Evolutionary conservation across 2,113 vertebrate species (phyloP).

Genomic region (Zosterops lateralis): DNA sequence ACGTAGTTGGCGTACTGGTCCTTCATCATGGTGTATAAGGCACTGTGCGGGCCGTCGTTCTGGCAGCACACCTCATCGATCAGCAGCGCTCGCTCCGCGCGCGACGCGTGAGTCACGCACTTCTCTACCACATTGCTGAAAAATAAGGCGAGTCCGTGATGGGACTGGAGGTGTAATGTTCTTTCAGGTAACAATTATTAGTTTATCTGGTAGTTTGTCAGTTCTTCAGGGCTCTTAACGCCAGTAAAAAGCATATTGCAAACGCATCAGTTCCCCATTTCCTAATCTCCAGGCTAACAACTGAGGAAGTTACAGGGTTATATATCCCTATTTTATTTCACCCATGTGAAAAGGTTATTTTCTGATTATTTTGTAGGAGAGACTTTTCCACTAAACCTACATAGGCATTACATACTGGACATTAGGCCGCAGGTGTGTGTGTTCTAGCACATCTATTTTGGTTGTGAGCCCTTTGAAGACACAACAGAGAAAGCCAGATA

Average conservation of each 20-base stretch:
- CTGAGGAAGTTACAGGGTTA: neutral
- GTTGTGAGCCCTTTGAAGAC: neutral
- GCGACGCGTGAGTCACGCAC: constrained; percentile 95
- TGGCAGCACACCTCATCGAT: constrained; percentile 98
- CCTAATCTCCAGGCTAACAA: neutral
- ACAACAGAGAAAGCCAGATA: neutral
- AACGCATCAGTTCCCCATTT: fast-evolving
- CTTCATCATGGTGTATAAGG: constrained; percentile 99
- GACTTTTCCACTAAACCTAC: neutral
- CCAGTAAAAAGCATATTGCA: fast-evolving
- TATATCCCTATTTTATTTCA: neutral
- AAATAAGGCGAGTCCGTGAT: neutral
- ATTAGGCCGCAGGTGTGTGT: neutral
- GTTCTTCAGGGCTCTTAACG: neutral
- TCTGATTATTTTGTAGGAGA: neutral
- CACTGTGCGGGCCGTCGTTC: constrained; percentile 97
- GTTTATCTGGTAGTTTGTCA: neutral
- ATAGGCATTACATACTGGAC: neutral
- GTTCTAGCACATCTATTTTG: neutral
- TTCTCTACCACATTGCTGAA: constrained; percentile 96
- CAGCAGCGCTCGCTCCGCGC: constrained; percentile 92
- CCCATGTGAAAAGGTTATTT: neutral
- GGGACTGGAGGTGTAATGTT: neutral
- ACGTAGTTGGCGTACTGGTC: constrained; percentile 99
- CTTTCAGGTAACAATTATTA: neutral